Percentiles rank a stretch among this genome's conserved stretches.
Conservation (phyloP, 2,113 vertebrate species). For the Monopterus albus region DNA sequence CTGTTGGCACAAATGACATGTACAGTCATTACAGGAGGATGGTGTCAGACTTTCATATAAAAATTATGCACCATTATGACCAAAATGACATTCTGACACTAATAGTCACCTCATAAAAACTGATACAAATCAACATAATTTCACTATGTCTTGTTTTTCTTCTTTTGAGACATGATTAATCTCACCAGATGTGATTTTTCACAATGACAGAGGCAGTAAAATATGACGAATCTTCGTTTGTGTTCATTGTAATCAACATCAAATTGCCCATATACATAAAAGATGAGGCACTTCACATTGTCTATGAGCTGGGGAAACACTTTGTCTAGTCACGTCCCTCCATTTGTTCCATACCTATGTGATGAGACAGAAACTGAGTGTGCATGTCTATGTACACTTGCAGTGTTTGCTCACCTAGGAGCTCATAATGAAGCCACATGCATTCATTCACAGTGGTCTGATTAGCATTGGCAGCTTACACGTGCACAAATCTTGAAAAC, state of each 20-base stretch:
- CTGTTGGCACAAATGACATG: too few species aligned
- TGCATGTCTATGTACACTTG: constrained; percentile 12
- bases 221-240: constrained; percentile 41
- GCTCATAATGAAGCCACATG: constrained; percentile 35
- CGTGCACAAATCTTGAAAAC: constrained; percentile 7
- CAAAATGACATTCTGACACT: too few species aligned
- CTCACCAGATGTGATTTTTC: constrained; percentile 22
- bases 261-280: constrained; percentile 6
- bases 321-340: not conserved
- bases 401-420: constrained; percentile 6
- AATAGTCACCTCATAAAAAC: not conserved
- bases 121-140: not conserved
- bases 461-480: constrained; percentile 34
- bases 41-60: too few species aligned
- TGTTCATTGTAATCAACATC: constrained; percentile 27
- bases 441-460: constrained; percentile 11
- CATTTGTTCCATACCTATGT: constrained; percentile 2
- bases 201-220: constrained; percentile 33
- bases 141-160: not conserved
- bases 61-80: too few species aligned
- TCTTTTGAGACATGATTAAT: constrained; percentile 20
- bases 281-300: constrained; percentile 12
- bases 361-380: not conserved
- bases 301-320: not conserved
- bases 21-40: too few species aligned